Conservation (phyloP, 2,888 invertebrate genomes). For the Clanis bilineata region DNA sequence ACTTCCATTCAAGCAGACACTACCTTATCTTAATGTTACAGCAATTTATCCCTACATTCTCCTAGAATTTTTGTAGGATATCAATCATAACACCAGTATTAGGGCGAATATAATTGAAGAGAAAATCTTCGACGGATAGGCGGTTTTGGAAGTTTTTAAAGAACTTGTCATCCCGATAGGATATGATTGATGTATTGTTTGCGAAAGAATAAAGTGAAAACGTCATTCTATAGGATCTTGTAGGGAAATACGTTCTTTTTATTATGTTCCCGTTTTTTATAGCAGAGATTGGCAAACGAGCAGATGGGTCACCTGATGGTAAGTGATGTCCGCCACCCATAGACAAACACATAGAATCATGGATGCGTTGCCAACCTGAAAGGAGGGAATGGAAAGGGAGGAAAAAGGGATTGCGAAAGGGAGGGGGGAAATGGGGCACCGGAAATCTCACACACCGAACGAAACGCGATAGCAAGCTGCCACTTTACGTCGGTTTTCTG, state of each 20-base stretch:
- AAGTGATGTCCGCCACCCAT: too few species aligned
- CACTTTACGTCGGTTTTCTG: too few species aligned
- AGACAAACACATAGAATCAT: too few species aligned
- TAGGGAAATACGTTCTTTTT: neutral
- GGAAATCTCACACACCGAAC: too few species aligned
- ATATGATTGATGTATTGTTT: constrained; percentile 54
- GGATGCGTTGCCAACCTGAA: too few species aligned
- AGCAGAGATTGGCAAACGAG: too few species aligned
- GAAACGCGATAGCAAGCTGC: too few species aligned
- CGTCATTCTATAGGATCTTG: constrained; percentile 24
- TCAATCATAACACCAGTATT: constrained; percentile 46
- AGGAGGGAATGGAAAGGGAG: too few species aligned
- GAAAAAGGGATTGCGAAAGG: too few species aligned
- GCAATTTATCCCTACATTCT: constrained; percentile 31
- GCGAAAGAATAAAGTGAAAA: constrained; percentile 42
- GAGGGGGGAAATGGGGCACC: too few species aligned
- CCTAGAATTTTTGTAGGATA: constrained; percentile 31
- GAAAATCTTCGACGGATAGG: constrained; percentile 48
- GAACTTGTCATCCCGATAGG: constrained; percentile 46
- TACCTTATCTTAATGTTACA: constrained; percentile 29
- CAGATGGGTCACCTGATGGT: too few species aligned
- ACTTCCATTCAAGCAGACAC: constrained; percentile 17
- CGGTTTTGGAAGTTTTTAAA: constrained; percentile 43
- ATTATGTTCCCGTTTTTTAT: too few species aligned
- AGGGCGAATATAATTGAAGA: constrained; percentile 44